These are phyloP conservation scores for Paratrypauchen microcephalus DNA, from an alignment of 2,797 vertebrate species.

Conservation along the genomic window DNA sequence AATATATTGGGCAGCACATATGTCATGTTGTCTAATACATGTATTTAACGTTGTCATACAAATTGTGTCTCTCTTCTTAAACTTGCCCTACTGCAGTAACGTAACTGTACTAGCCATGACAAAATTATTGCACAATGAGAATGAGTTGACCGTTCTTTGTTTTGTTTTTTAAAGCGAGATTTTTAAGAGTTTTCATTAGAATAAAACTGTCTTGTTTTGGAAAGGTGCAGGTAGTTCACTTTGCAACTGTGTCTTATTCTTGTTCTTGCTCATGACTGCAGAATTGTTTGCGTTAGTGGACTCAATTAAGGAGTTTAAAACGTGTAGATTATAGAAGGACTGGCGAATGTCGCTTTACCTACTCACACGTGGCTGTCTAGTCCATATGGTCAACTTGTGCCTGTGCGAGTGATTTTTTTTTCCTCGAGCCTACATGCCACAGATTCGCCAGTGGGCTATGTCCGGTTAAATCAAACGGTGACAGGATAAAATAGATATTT, in stretches of 20 bases:
- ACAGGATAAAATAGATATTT: neutral
- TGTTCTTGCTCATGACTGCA: neutral
- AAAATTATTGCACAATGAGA: neutral
- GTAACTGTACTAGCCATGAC: neutral
- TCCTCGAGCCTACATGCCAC: conserved; percentile 20
- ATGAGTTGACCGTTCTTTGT: neutral
- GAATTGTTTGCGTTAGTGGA: neutral
- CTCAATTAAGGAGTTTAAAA: neutral
- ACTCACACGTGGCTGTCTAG: conserved; percentile 55
- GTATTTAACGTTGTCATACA: conserved; percentile 8
- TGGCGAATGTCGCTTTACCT: conserved; percentile 10
- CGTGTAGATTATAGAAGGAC: neutral
- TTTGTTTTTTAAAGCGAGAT: neutral
- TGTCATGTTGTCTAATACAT: neutral
- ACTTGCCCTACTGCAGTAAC: neutral
- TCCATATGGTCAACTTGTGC: conserved; percentile 50
- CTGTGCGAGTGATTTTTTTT: conserved; percentile 5
- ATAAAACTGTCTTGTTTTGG: neutral
- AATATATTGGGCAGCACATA: neutral
- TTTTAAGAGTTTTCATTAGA: neutral
- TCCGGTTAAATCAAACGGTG: neutral
- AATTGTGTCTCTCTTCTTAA: conserved; percentile 18
- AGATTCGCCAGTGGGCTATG: neutral
- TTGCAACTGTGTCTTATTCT: neutral
- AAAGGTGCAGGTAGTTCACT: neutral